Base-by-base conservation (phyloP, 2,113 vertebrate species). In the Ptychochromis oligacanthus region DNA sequence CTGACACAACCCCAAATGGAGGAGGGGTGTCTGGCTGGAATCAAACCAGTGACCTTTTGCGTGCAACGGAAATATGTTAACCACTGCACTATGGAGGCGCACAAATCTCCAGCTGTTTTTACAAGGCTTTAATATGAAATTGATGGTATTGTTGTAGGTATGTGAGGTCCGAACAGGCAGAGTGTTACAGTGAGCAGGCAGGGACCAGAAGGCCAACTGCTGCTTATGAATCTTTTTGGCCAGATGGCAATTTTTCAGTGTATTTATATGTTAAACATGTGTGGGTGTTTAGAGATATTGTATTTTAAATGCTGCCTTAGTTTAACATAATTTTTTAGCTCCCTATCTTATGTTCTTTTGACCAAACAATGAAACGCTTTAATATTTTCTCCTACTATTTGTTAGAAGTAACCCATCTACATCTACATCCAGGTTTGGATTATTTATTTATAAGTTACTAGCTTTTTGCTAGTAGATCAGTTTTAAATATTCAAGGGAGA, bases 201-300 rank as follows among this genome's bases (percentile, higher is more conserved):
- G 55, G 36, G 15, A 77, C 36, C 36, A 77, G 75, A 28, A 28
- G 36, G 56, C 24, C 28, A 59, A 26, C 7, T 82, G 76, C 72
- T 72, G n/a, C 52, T 15, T n/a, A 38, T 76, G 55, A 79, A 74
- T 75, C 64, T 76, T 62, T 2, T 34, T 6, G 36, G 56, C 28
- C 10, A 7, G 31, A 57, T 43, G 67, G 46, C 36, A 62, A 5
- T 54, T 85, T 72, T 26, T 54, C n/a, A 75, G 26, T n/a, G 20
- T 49, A 14, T 79, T 82, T 84, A 31, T 3, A 36, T 77, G 74
- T 79, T 79, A 58, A 70, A 67, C 20, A 36, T 57, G 75, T 61
- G 24, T 70, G 22, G 54, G 72, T 56, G 60, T 84, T 91, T 78
- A 67, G 65, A 62, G 54, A 74, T 17, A 17, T 81, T 72, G 26